A percentile compares a stretch with the other conserved stretches of the same genome.
These are phyloP conservation scores for Strigamia crassipes DNA, from an alignment of 2,888 invertebrate species.

Conservation along the genomic window DNA sequence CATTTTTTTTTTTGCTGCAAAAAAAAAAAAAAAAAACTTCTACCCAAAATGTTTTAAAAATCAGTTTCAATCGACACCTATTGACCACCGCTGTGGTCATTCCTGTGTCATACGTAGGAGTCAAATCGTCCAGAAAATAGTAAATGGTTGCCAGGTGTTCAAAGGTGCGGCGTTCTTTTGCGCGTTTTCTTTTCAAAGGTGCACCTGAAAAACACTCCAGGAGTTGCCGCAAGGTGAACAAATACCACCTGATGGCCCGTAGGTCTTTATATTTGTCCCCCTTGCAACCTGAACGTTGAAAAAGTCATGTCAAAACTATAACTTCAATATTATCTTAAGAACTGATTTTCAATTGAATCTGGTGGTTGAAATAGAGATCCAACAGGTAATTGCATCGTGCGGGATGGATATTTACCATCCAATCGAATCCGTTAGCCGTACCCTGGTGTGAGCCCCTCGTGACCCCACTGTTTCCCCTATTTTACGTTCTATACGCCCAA, in stretches of 20 bases:
- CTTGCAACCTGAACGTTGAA: neutral
- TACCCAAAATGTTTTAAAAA: neutral
- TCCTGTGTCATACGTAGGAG: neutral
- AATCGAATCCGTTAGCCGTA: neutral
- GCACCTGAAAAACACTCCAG: neutral
- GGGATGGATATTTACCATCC: neutral
- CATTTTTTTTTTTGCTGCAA: neutral
- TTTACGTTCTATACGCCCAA: neutral
- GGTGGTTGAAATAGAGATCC: neutral
- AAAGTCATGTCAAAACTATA: neutral
- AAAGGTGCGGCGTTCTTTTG: neutral
- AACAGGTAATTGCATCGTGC: neutral
- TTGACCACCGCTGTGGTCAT: neutral
- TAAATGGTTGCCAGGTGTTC: slow-evolving; percentile 23
- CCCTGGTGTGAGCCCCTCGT: neutral
- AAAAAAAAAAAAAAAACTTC: neutral
- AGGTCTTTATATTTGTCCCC: neutral
- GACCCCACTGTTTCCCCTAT: neutral
- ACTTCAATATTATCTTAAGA: too few species aligned
- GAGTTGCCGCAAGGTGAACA: neutral
- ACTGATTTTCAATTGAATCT: neutral
- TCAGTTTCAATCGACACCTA: slow-evolving; percentile 13
- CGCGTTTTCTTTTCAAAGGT: neutral
- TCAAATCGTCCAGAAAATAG: slow-evolving; percentile 3
- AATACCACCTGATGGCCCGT: neutral